Evolutionary conservation across 2,888 invertebrate species (phyloP).

Genomic region (Tuberolachnus salignus): DNA sequence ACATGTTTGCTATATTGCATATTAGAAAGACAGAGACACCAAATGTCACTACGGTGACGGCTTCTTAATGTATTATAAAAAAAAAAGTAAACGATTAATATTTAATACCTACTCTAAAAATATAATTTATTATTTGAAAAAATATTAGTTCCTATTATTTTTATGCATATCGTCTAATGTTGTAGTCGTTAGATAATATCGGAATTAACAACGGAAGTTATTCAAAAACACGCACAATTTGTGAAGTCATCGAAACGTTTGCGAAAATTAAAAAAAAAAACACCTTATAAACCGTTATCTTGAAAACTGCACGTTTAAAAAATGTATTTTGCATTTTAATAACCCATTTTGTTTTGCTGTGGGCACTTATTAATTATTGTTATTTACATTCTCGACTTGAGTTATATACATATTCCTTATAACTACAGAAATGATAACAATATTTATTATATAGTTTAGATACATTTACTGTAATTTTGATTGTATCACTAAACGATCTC

Average conservation of each 20-base stretch:
- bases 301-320: not conserved
- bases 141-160: too few species aligned
- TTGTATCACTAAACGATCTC: too few species aligned
- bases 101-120: too few species aligned
- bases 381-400: not conserved
- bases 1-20: too few species aligned
- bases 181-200: not conserved
- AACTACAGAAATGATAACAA: too few species aligned
- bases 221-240: conserved; percentile 26
- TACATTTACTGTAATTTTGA: not conserved
- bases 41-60: too few species aligned
- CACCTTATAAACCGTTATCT: not conserved
- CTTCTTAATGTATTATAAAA: too few species aligned
- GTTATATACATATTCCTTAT: not conserved
- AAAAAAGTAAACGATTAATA: too few species aligned
- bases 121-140: not conserved
- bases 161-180: not conserved
- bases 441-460: not conserved
- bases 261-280: conserved; percentile 24
- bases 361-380: not conserved
- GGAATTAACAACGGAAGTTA: conserved; percentile 10
- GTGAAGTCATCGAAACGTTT: conserved; percentile 14
- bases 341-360: not conserved
- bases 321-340: not conserved
- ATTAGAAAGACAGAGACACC: too few species aligned